Conservation (phyloP, 2,113 vertebrate species). For the Pluvianellus socialis region DNA sequence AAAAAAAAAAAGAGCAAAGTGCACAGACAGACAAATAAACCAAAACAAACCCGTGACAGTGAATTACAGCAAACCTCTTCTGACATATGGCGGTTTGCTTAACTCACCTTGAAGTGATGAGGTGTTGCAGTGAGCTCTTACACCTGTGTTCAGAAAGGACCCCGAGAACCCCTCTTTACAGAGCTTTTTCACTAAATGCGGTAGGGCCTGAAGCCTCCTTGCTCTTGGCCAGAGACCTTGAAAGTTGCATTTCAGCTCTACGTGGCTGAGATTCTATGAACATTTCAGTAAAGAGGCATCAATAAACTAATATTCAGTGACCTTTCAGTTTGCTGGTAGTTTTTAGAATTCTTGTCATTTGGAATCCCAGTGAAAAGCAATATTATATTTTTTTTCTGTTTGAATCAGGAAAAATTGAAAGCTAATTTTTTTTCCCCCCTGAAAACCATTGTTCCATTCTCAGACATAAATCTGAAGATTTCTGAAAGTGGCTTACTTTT, state of each 20-base stretch:
- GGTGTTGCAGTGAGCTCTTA: background rate
- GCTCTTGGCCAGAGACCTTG: background rate
- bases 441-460: background rate
- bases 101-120: slow-evolving; percentile 2
- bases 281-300: background rate
- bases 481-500: background rate
- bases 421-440: rapidly evolving
- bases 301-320: background rate
- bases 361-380: background rate
- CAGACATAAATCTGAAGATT: background rate
- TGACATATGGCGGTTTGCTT: background rate
- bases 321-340: background rate
- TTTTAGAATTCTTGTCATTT: background rate
- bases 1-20: background rate
- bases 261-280: background rate
- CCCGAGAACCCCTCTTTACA: background rate
- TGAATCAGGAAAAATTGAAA: background rate
- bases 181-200: background rate
- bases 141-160: background rate
- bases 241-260: background rate
- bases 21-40: background rate
- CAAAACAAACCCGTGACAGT: background rate
- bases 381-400: background rate
- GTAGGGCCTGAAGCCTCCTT: background rate
- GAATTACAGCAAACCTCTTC: background rate